Conservation (phyloP, 2,888 invertebrate species). For the Conus canariensis region DNA sequence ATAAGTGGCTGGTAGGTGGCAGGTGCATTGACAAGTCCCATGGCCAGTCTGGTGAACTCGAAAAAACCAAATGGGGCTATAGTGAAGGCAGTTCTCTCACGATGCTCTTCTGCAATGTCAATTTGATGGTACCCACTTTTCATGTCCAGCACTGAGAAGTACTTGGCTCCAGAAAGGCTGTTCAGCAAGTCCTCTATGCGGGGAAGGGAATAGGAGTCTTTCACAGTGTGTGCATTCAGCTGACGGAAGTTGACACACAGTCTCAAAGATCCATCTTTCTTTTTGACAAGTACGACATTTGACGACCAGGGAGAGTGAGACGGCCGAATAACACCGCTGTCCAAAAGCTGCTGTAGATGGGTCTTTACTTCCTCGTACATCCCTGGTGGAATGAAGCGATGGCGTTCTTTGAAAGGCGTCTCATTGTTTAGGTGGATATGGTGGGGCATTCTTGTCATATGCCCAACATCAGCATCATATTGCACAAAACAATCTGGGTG, state of each 20-base stretch:
- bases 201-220: slow-evolving; percentile 53
- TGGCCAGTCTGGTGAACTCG: slow-evolving; percentile 28
- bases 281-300: slow-evolving; percentile 24
- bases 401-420: slow-evolving; percentile 51
- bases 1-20: slow-evolving; percentile 41
- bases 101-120: slow-evolving; percentile 47
- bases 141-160: slow-evolving; percentile 48
- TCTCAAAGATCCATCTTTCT: slow-evolving; percentile 50
- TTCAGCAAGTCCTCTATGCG: slow-evolving; percentile 55
- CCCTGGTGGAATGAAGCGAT: slow-evolving; percentile 50
- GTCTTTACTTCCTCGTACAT: slow-evolving; percentile 54
- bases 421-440: slow-evolving; percentile 48
- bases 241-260: slow-evolving; percentile 53
- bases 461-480: slow-evolving; percentile 45
- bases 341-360: slow-evolving; percentile 54
- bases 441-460: slow-evolving; percentile 40
- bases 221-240: slow-evolving; percentile 50
- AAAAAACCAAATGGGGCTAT: slow-evolving; percentile 43
- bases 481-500: slow-evolving; percentile 33
- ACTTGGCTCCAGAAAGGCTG: slow-evolving; percentile 44
- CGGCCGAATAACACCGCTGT: slow-evolving; percentile 49
- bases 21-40: slow-evolving; percentile 29
- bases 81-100: slow-evolving; percentile 51
- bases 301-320: slow-evolving; percentile 49
- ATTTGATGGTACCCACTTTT: slow-evolving; percentile 50